These are phyloP conservation scores for Ornithoptera alexandrae DNA, from an alignment of 2,888 invertebrate genomes.

Conservation along the genomic window DNA sequence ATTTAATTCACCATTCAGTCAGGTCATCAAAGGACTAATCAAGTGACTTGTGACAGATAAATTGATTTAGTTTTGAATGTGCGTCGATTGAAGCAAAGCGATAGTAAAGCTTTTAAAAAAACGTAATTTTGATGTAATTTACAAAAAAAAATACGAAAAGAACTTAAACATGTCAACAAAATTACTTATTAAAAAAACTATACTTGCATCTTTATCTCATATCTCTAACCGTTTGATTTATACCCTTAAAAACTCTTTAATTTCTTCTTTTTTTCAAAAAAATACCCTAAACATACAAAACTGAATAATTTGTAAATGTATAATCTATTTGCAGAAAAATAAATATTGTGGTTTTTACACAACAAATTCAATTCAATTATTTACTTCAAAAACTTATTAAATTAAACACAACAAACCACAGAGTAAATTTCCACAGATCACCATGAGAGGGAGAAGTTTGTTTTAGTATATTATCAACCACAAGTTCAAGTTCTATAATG, in stretches of 20 bases:
- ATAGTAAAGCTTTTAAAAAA: neutral
- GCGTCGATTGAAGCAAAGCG: neutral
- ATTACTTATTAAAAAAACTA: too few relatives aligned
- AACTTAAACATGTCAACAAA: too few relatives aligned
- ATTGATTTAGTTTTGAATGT: neutral
- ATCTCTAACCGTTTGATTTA: too few relatives aligned
- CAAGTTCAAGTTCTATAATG: constrained; percentile 6
- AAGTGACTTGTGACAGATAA: neutral
- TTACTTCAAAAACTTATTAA: neutral
- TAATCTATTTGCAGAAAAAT: too few relatives aligned
- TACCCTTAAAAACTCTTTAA: too few relatives aligned
- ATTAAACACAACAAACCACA: neutral
- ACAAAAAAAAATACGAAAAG: too few relatives aligned
- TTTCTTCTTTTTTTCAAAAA: too few relatives aligned
- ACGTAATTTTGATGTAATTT: too few relatives aligned
- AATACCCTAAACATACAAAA: too few relatives aligned
- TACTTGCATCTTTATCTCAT: too few relatives aligned
- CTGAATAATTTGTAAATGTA: too few relatives aligned
- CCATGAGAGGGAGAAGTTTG: neutral
- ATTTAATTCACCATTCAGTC: neutral
- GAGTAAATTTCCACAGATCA: neutral
- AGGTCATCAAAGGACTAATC: neutral
- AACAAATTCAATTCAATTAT: neutral
- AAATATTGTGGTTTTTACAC: too few relatives aligned
- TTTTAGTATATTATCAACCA: constrained; percentile 5